Conservation (phyloP, 2,113 vertebrate genomes). For the Eonycteris spelaea region DNA sequence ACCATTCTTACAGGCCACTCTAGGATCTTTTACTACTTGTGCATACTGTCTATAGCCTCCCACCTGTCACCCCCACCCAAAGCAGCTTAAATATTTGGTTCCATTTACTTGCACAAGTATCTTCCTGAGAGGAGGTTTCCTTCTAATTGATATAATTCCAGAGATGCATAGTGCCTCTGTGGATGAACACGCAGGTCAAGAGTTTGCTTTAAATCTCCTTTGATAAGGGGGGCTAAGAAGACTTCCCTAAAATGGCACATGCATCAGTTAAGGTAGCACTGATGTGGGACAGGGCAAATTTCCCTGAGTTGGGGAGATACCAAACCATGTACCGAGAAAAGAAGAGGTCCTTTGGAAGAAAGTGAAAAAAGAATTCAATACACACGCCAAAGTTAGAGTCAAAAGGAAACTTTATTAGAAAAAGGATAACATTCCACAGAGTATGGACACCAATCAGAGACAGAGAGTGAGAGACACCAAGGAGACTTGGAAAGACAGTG, state of each 20-base stretch:
- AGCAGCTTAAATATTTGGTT: background rate
- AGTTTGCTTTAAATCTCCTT: background rate
- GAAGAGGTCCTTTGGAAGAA: too few relatives aligned
- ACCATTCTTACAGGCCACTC: background rate
- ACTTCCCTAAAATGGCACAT: background rate
- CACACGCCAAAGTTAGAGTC: too few relatives aligned
- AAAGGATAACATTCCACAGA: too few relatives aligned
- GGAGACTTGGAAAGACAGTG: too few relatives aligned
- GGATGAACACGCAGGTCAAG: background rate
- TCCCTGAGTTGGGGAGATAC: too few relatives aligned
- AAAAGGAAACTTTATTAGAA: too few relatives aligned
- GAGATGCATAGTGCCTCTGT: background rate
- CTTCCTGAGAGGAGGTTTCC: background rate
- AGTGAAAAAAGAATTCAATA: too few relatives aligned
- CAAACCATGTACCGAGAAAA: too few relatives aligned
- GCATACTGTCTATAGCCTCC: background rate
- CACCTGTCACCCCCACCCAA: fast-evolving
- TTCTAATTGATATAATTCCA: background rate
- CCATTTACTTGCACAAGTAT: background rate
- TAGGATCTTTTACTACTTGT: background rate
- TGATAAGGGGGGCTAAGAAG: background rate
- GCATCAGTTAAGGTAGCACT: background rate
- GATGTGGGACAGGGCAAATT: too few relatives aligned
- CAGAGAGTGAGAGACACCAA: too few relatives aligned
- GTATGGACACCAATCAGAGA: too few relatives aligned